These are phyloP conservation scores for Phataginus tetradactyla DNA, from an alignment of 2,797 vertebrate species.

Conservation along the genomic window DNA sequence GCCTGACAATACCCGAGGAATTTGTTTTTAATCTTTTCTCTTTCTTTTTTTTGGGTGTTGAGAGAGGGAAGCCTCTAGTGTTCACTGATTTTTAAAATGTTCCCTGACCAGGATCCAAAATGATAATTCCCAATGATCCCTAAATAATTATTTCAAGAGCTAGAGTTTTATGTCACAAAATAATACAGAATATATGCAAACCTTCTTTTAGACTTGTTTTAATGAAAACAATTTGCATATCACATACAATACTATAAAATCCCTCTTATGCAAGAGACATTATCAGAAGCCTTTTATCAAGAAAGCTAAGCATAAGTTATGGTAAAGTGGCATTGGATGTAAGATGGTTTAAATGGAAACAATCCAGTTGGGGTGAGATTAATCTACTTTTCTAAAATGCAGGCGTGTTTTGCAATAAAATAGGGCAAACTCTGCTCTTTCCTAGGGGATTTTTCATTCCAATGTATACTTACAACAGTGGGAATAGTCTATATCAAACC, in stretches of 20 bases:
- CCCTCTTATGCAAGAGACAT: slow-evolving; percentile 28
- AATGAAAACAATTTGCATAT: slow-evolving; percentile 53
- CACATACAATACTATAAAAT: slow-evolving; percentile 47
- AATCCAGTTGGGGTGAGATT: not conserved
- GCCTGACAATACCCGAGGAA: slow-evolving; percentile 40
- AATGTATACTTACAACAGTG: not conserved
- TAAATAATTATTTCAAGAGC: slow-evolving; percentile 68
- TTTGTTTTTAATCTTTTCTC: slow-evolving; percentile 58
- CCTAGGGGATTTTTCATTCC: not conserved
- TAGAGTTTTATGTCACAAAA: slow-evolving; percentile 31
- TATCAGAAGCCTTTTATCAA: slow-evolving; percentile 60
- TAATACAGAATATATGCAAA: slow-evolving; percentile 31
- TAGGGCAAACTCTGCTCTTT: not conserved
- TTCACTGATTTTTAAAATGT: slow-evolving; percentile 72
- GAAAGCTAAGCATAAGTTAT: slow-evolving; percentile 61
- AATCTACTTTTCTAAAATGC: slow-evolving; percentile 62
- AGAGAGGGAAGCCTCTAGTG: slow-evolving; percentile 31
- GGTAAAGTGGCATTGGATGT: slow-evolving; percentile 21
- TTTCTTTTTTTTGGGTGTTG: slow-evolving; percentile 31
- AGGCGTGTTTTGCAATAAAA: slow-evolving; percentile 33
- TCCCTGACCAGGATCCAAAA: slow-evolving; percentile 62
- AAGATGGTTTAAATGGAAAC: slow-evolving; percentile 61
- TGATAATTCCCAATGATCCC: slow-evolving; percentile 61
- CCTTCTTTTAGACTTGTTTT: slow-evolving; percentile 56
- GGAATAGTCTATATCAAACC: not conserved